Evolutionary conservation across 2,797 vertebrate genomes (phyloP), one percentile per base, ranked within the genome.

Genomic region (Girardinus metallicus): DNA sequence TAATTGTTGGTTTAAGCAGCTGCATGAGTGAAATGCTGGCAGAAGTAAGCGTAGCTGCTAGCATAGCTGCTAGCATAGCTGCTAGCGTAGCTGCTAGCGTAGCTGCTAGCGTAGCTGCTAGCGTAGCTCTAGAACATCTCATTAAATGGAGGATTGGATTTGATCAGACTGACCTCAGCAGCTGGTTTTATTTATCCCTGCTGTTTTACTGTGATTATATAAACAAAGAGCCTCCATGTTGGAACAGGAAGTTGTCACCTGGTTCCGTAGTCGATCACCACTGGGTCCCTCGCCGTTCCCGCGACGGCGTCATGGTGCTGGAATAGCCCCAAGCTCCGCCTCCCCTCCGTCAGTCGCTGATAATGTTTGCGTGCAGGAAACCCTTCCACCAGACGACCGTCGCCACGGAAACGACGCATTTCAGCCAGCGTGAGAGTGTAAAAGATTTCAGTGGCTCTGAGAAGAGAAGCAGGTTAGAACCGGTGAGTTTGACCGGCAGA

Each of bases 231-330:
- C 47, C 53, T 68, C 55, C 72, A 18, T 66, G 21, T 15, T 31
- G 55, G 43, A 79, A 82, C 55, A 81, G 71, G 44, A 81, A 77
- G 60, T 74, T 71, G 60, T 18, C n/a, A 94, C 98, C 97, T 98
- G 83, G 94, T 97, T 49, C 97, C 98, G 78, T 99, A 99, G 94
- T 99, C 98, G 15, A 97, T 93, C 76, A 97, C 97, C 8, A 99
- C 98, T 82, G 95, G 96, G 34, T 98, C 97, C 75, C 97, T 97
- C 13, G 95, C 89, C 0, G 98, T 99, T 85, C 98, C 98, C 13
- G 98, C 93, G 77, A 99, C 96, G 1, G 96, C 98, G 49, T 99
- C 98, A 18, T 99, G 98, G 85, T 99, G 98, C 82, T 99, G 98
- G 89, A 99, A 99, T 1, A 99, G 94, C 11, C 95, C 98, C 46